Conservation (phyloP, 2,113 vertebrate species). For the Oryzias javanicus region DNA sequence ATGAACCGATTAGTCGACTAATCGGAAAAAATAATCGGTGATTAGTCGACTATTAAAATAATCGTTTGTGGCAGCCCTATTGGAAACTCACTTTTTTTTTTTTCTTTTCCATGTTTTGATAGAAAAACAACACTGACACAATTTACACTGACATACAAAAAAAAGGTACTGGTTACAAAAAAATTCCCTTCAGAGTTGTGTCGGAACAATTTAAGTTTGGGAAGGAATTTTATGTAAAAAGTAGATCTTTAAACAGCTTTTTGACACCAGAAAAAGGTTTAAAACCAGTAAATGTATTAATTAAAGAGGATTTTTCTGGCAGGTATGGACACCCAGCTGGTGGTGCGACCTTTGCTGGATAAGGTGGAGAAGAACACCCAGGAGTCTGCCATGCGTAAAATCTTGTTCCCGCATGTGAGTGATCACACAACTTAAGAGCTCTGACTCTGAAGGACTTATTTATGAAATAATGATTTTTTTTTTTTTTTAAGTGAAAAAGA, state of each 20-base stretch:
- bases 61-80: no score
- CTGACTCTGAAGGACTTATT: neutral
- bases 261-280: neutral
- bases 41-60: no score
- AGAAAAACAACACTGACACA: no score
- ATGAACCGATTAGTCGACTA: no score
- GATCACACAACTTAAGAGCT: neutral
- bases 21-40: no score
- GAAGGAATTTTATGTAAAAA: no score
- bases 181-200: no score
- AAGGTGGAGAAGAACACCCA: constrained; percentile 82
- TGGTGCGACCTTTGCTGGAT: constrained; percentile 90
- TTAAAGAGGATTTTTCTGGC: neutral
- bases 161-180: no score
- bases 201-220: no score
- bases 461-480: neutral
- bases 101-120: no score
- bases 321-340: constrained; percentile 92
- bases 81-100: no score
- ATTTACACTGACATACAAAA: no score
- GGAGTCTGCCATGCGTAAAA: constrained; percentile 80
- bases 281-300: neutral
- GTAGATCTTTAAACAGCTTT: neutral
- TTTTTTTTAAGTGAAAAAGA: neutral
- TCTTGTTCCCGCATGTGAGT: constrained; percentile 91